A percentile compares a stretch with the other conserved stretches of the same genome.
Conservation (phyloP, 2,113 vertebrate species). For the Gavialis gangeticus region DNA sequence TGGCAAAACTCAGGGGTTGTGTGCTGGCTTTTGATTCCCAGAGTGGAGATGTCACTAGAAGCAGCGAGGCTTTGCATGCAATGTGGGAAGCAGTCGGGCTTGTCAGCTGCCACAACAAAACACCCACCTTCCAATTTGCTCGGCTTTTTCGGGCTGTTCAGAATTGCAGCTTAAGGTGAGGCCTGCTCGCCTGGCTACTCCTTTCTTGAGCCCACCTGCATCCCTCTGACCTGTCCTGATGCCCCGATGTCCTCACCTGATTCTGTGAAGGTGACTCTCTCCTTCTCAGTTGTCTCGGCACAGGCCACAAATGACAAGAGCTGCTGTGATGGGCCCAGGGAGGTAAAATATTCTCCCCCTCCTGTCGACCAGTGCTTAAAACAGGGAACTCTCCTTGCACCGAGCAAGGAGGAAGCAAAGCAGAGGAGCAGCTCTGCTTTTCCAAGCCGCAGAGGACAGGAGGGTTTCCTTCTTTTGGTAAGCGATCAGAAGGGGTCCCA, state of each 20-base stretch:
- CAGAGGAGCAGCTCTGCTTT: not conserved
- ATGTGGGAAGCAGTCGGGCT: not conserved
- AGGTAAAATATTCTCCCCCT: not conserved
- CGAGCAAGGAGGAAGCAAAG: not conserved
- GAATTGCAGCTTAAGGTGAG: not conserved
- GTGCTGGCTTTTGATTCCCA: not conserved
- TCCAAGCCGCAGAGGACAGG: conserved; percentile 61
- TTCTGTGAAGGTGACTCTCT: not conserved
- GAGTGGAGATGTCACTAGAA: not conserved
- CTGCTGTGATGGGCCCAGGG: not conserved
- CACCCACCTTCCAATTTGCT: not conserved
- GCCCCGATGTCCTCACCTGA: not conserved
- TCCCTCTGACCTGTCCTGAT: not conserved
- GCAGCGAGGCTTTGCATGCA: not conserved
- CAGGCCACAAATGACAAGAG: not conserved
- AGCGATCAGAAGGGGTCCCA: conserved; percentile 27
- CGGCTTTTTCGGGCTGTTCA: not conserved
- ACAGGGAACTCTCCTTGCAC: not conserved
- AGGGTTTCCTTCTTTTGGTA: conserved; percentile 69
- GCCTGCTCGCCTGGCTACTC: not conserved
- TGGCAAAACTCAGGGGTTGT: not conserved
- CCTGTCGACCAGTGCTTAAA: not conserved
- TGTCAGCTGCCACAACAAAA: not conserved
- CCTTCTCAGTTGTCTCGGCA: not conserved
- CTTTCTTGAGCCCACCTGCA: not conserved